Base-by-base conservation (phyloP, 2,888 invertebrate genomes). In the Drosophila putrida region DNA sequence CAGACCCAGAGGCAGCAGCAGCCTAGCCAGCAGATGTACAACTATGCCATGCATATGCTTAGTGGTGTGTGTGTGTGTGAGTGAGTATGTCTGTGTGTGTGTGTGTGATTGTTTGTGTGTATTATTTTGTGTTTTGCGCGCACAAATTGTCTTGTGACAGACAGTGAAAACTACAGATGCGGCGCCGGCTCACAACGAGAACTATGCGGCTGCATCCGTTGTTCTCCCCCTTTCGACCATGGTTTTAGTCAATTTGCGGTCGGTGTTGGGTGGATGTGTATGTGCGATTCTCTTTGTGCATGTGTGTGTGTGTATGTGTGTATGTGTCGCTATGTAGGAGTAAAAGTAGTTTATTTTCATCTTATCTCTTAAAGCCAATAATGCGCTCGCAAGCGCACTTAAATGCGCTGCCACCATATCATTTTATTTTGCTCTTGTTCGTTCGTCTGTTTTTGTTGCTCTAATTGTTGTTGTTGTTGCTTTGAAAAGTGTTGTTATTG, bases 291-390 rank as follows among this genome's bases (percentile, higher is more conserved):
- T 58, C 11, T 39, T 11, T 49, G 61, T 68, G 68, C 54, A 46
- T 55, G 35, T 73, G 8, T 55, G 33, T 69, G 44, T 43, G 33
- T 43, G 25, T 38, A 36, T 53, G 53, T 39, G 28, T 54, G 54
- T 43, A 36, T 46, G 36, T 57, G 35, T 4, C 15, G 27, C 35
- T 57, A 28, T 57, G 35, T 15, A 27, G 71, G 70, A 58, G 70
- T 69, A 88, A 82, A 88, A 85, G 89, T 89, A 88, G 89, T 89
- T 88, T 86, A 88, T 89, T 88, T 72, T 71, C 83, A 88, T 88
- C 85, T 86, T 89, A 89, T 86, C 86, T 88, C 86, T 88, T 88
- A 78, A 89, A 86, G 86, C 88, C 88, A 89, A 88, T 86, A 88
- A 89, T 88, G 72, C 86, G 78, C 80, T 87, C 66, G 63, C 84